phyloP scores from a whole-genome alignment of 2,888 invertebrate species.

The Athalia rosae region DNA sequence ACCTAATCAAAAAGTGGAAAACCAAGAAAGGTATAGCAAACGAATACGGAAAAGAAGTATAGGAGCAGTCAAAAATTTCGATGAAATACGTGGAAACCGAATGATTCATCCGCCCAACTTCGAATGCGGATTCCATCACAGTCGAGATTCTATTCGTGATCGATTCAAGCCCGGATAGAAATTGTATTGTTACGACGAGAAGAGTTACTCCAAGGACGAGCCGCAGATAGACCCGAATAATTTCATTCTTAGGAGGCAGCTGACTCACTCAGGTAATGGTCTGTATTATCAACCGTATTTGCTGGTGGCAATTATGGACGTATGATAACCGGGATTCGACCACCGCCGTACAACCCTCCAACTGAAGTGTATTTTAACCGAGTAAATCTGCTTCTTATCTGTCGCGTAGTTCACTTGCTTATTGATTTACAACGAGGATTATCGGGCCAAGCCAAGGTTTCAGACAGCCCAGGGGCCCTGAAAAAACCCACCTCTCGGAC shows the following conservation, averaged over 20 bases:
- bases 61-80: neutral
- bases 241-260: slow-evolving; percentile 4
- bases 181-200: slow-evolving; percentile 9
- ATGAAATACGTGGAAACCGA: too few species aligned
- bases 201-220: slow-evolving; percentile 4
- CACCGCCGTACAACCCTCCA: neutral
- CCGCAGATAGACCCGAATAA: slow-evolving; percentile 11
- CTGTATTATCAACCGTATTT: slow-evolving; percentile 1
- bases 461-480: neutral
- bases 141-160: neutral
- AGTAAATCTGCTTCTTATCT: slow-evolving; percentile 37
- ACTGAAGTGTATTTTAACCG: slow-evolving; percentile 17
- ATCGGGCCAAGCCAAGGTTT: slow-evolving; percentile 24
- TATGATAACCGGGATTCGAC: slow-evolving; percentile 15
- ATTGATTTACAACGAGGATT: slow-evolving; percentile 35
- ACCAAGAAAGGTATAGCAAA: neutral
- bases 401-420: slow-evolving; percentile 17
- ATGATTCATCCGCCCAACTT: too few species aligned
- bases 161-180: neutral
- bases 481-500: slow-evolving; percentile 14
- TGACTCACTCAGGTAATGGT: slow-evolving; percentile 11
- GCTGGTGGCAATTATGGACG: slow-evolving; percentile 20
- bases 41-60: neutral
- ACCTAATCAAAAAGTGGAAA: neutral
- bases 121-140: neutral